These are phyloP conservation scores for Molossus molossus DNA, from an alignment of 2,797 vertebrate species.

Conservation along the genomic window DNA sequence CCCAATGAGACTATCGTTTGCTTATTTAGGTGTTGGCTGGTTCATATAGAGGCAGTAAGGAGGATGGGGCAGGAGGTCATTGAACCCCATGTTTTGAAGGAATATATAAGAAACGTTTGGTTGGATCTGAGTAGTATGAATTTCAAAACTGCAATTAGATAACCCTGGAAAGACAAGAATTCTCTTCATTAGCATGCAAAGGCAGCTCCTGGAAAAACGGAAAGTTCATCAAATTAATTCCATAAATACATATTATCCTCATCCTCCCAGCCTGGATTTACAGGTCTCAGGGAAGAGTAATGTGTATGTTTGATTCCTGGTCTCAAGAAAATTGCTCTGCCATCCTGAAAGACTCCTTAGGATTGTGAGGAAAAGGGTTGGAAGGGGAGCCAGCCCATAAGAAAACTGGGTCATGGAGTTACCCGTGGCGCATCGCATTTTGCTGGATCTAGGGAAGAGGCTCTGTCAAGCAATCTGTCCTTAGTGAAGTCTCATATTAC, in stretches of 20 bases:
- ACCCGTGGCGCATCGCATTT: neutral
- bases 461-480: slow-evolving; percentile 22
- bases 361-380: neutral
- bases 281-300: slow-evolving; percentile 1
- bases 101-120: neutral
- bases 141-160: neutral
- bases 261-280: neutral
- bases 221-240: slow-evolving; percentile 65
- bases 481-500: slow-evolving; percentile 40
- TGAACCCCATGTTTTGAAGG: neutral
- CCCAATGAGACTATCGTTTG: neutral
- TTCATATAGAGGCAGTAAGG: neutral
- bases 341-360: slow-evolving; percentile 27
- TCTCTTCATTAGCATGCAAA: slow-evolving; percentile 29
- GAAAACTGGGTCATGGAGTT: neutral
- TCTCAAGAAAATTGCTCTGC: slow-evolving; percentile 28
- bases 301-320: slow-evolving; percentile 37
- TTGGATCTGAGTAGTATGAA: neutral
- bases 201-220: neutral
- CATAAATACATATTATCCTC: neutral
- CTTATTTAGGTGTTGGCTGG: neutral
- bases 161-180: slow-evolving; percentile 8
- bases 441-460: neutral
- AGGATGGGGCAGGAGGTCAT: neutral
- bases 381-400: neutral